These are phyloP conservation scores for Bergia puertoricense DNA, from an alignment of 92 coral and sea anemone species.

Conservation along the genomic window DNA sequence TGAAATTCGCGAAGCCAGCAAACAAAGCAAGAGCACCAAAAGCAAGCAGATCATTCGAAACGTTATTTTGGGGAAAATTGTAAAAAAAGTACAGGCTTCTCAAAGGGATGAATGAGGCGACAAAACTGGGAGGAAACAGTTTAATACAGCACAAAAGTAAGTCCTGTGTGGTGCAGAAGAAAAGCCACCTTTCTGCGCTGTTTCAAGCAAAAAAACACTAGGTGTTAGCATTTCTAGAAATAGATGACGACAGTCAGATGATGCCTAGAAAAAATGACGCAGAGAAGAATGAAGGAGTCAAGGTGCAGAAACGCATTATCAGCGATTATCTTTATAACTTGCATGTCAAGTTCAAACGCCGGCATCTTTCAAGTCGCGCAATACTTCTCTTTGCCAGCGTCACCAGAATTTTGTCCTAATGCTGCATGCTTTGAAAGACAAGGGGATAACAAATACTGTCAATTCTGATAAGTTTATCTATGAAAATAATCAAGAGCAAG, in stretches of 20 bases:
- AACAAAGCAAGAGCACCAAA: neutral
- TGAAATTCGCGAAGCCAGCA: conserved; percentile 27
- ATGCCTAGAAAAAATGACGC: conserved; percentile 39
- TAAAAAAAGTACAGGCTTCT: no score
- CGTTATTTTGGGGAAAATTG: no score
- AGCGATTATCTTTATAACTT: conserved; percentile 45
- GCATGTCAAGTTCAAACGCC: conserved; percentile 9
- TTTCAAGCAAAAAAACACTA: neutral
- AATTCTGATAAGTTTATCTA: conserved; percentile 58
- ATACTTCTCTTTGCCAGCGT: conserved; percentile 54
- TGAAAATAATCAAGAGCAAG: conserved; percentile 40
- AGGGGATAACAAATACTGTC: conserved; percentile 26
- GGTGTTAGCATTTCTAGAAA: conserved; percentile 46
- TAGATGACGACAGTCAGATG: conserved; percentile 42
- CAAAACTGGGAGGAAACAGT: no score
- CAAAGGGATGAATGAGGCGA: no score
- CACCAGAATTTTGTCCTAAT: conserved; percentile 53
- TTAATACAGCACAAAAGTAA: no score
- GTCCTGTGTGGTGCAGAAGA: neutral
- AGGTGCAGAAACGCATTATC: conserved; percentile 52
- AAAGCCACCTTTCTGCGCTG: neutral
- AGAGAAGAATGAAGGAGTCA: conserved; percentile 31
- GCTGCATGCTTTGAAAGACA: conserved; percentile 47
- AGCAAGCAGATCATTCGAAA: neutral
- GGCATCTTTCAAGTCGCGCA: conserved; percentile 46